phyloP scores from a whole-genome alignment of 2,113 vertebrate genomes.

The Morphnarchus princeps region DNA sequence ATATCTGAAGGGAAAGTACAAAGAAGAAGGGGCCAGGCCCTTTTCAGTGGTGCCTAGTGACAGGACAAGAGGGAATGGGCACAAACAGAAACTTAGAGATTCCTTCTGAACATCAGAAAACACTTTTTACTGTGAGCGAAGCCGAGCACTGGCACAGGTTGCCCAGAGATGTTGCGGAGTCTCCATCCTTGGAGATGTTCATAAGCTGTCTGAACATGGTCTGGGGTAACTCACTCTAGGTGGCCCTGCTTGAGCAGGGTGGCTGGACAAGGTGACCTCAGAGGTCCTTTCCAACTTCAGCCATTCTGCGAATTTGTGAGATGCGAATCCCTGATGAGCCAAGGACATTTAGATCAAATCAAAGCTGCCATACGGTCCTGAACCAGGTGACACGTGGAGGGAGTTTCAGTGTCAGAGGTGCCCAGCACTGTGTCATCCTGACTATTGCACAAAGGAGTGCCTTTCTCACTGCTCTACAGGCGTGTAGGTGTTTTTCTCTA shows the following conservation, averaged over 20 bases:
- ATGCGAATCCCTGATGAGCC: neutral
- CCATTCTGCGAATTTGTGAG: neutral
- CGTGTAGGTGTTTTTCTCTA: neutral
- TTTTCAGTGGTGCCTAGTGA: neutral
- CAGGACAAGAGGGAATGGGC: neutral
- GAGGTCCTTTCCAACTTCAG: neutral
- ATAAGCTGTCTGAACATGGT: neutral
- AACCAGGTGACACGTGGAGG: rapidly evolving
- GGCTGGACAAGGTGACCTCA: neutral
- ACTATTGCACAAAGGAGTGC: neutral
- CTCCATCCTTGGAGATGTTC: neutral
- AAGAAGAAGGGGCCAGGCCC: neutral
- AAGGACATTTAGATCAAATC: neutral
- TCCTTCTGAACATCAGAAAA: neutral
- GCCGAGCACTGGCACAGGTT: rapidly evolving
- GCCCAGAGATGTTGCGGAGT: neutral
- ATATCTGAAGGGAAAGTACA: neutral
- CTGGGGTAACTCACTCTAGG: neutral
- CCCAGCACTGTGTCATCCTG: neutral
- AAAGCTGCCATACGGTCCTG: neutral
- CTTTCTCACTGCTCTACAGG: neutral
- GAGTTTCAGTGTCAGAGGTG: neutral
- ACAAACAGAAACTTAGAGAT: neutral
- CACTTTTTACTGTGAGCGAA: neutral
- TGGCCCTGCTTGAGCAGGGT: neutral